Conservation (phyloP, 2,797 vertebrate species). For the Sebastiscus albofasciatus region DNA sequence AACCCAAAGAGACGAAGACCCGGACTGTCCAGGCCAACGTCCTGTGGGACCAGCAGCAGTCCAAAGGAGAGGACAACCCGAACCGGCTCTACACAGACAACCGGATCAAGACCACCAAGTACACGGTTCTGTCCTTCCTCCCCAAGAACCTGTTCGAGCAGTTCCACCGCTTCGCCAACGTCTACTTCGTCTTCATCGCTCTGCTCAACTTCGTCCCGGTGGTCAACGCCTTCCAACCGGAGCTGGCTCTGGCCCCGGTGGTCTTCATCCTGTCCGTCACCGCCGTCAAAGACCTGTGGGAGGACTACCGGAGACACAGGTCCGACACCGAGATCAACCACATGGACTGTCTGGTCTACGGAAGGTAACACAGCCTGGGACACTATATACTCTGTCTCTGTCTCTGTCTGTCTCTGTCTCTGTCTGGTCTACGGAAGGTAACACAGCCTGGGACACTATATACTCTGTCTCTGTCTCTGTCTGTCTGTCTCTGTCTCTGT, state of each 20-base stretch:
- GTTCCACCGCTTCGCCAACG: constrained; percentile 95
- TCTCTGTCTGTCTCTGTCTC: no score
- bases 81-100: constrained; percentile 87
- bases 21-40: constrained; percentile 88
- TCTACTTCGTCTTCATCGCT: constrained; percentile 97
- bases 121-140: constrained; percentile 93
- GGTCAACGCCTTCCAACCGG: constrained; percentile 95
- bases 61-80: constrained; percentile 81
- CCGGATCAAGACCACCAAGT: constrained; percentile 96
- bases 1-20: constrained; percentile 84
- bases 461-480: no score
- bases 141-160: constrained; percentile 98
- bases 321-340: constrained; percentile 97
- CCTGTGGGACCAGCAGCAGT: constrained; percentile 65
- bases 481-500: no score
- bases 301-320: constrained; percentile 94
- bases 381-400: no score
- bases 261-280: constrained; percentile 96
- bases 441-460: no score
- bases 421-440: no score
- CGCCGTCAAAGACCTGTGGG: constrained; percentile 96
- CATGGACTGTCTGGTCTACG: constrained; percentile 95
- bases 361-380: constrained; percentile 76
- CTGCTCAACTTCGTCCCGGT: constrained; percentile 94
- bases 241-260: constrained; percentile 93